Evolutionary conservation across 92 coral and sea anemone genomes (phyloP), one percentile per base, ranked within the genome.

Genomic region (Paramuricea clavata): DNA sequence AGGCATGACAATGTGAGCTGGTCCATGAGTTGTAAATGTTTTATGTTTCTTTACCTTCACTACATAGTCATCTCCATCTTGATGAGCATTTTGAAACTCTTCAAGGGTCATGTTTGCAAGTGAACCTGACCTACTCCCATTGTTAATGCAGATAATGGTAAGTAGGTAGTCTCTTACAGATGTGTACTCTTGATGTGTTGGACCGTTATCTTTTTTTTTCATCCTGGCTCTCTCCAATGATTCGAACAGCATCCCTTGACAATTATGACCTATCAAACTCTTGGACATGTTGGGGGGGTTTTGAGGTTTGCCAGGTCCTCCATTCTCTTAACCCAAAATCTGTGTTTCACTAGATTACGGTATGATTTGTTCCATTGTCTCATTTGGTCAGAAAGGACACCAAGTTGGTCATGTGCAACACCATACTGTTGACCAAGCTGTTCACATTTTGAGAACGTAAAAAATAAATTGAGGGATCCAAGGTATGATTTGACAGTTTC

Each of bases 1-100:
- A 4, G 78, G 41, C 78, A 72, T 72, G n/a, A 32, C 76, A 15
- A 72, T 72, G 43, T 72, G 78, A 36, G 78, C 78, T 36, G 56
- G 78, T 72, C 78, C 78, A 72, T 72, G 52, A 41, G 78, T 72
- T 12, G 78, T n/a, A n/a, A n/a, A n/a, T n/a, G n/a, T n/a, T n/a
- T n/a, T n/a, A n/a, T n/a, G n/a, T n/a, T n/a, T n/a, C 56, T 33
- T 72, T 36, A 33, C 78, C 43, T 72, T 72, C 1, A 72, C 78
- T 16, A 72, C 78, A 36, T 34, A 72, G 41, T 72, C 76, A 27
- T 69, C 78, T 72, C 43, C 78, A 72, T 72, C 54, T 72, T 41
- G 34, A 42, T 72, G 56, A 36, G 52, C 78, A 28, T 36, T 43
- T 28, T 27, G 36, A 43, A 34, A 72, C 15, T 72, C 78, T 19